phyloP scores from a whole-genome alignment of 2,797 vertebrate species.

The Epinephelus awoara region DNA sequence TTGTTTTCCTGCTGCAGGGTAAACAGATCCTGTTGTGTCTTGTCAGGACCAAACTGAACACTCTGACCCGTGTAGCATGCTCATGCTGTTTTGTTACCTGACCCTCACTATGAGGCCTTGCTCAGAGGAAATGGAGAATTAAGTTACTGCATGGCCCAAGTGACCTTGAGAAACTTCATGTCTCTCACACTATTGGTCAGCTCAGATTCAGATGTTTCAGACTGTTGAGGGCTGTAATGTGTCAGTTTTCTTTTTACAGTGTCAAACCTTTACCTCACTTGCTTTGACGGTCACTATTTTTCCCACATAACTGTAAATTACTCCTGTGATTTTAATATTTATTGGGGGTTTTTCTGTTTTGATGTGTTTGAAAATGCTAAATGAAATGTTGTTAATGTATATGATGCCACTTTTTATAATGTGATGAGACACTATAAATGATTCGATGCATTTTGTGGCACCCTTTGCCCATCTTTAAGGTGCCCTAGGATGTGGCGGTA shows the following conservation, averaged over 20 bases:
- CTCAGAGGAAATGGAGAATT: constrained; percentile 61
- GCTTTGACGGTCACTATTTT: neutral
- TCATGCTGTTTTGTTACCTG: constrained; percentile 73
- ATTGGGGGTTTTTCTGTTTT: neutral
- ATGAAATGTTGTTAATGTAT: neutral
- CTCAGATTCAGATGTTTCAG: neutral
- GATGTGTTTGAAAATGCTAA: neutral
- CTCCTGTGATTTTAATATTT: neutral
- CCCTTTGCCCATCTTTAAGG: neutral
- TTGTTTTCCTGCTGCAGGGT: constrained; percentile 57
- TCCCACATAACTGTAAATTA: neutral
- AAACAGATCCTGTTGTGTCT: constrained; percentile 65
- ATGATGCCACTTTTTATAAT: neutral
- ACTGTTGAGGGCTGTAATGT: neutral
- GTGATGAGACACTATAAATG: neutral
- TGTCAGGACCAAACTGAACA: constrained; percentile 45
- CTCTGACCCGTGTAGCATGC: constrained; percentile 45
- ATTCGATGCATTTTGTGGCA: neutral
- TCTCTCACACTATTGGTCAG: neutral
- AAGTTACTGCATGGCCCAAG: constrained; percentile 51
- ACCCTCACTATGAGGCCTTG: constrained; percentile 58
- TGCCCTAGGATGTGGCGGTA: neutral
- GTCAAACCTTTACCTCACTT: neutral
- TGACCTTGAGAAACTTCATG: constrained; percentile 26
- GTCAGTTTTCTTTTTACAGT: neutral